Evolutionary conservation across 30 jellyfish, hydroid and myxozoan genomes (phyloP), one percentile per base, ranked within the genome.

Genomic region (Phacellophora camtschatica): DNA sequence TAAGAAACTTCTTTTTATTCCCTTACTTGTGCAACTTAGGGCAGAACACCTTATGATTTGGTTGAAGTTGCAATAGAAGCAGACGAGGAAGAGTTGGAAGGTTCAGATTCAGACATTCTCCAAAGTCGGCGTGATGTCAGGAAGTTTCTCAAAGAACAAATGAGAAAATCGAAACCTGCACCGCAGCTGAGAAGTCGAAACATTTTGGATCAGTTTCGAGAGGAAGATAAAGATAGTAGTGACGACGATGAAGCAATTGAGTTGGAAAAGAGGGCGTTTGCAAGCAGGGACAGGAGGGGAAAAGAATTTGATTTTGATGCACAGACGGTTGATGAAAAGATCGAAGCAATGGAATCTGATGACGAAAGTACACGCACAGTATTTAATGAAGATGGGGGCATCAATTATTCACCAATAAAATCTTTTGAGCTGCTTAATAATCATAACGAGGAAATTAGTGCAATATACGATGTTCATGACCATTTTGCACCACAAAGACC

Each of bases 11-110:
- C n/a, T n/a, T n/a, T n/a, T n/a, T n/a, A n/a, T n/a, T n/a, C n/a
- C n/a, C n/a, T n/a, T n/a, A n/a, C n/a, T n/a, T n/a, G n/a, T n/a
- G n/a, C n/a, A n/a, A n/a, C 36, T 20, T 49, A 84, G 96, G 99
- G 99, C 1, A 80, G 88, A 9, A 86, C 99, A 4, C 94, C 99
- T 1, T 45, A 63, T 5, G 84, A 85, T 24, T 28, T 87, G 66
- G 97, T 93, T 22, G 74, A 74, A 33, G 55, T 35, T 5, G 96
- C 95, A 5, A 86, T 86, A 24, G 30, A 74, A 67, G 96, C 85
- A 2, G 96, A 87, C 30, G 96, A 93, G 59, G 99, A 80, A 36
- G 99, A 93, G 50, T 81, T 90, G 5, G 95, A 83, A 11, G 95
- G 74, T 2, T 71, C 84, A 16, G 95, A 77, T 10, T 77, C 96